Evolutionary conservation across 2,888 invertebrate species (phyloP).

Genomic region (Lucinisca nassula): DNA sequence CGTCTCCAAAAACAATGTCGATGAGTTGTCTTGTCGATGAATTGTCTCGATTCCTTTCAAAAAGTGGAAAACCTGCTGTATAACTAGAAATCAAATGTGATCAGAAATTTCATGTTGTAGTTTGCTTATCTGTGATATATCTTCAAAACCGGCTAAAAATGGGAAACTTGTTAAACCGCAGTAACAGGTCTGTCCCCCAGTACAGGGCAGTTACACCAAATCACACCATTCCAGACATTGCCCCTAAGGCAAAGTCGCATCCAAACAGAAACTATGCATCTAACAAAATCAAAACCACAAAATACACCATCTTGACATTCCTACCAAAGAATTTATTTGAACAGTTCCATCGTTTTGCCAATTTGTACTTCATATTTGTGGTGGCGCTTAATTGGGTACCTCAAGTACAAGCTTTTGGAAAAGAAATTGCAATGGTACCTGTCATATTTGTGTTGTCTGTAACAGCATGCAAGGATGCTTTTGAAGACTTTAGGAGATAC

Average conservation of each 20-base stretch:
- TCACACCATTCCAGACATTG: conserved; percentile 69
- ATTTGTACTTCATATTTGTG: conserved; percentile 99
- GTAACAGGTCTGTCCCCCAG: conserved; percentile 75
- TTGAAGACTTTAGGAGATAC: conserved; percentile 96
- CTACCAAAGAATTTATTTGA: conserved; percentile 98
- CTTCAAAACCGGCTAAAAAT: conserved; percentile 47
- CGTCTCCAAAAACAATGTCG: no score
- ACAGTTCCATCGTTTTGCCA: conserved; percentile 99
- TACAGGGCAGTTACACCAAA: conserved; percentile 79
- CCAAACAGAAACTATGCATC: conserved; percentile 79
- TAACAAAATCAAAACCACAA: conserved; percentile 86
- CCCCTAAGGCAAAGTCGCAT: conserved; percentile 71
- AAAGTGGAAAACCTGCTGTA: no score
- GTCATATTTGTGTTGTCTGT: conserved; percentile 98
- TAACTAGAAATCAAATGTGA: not conserved
- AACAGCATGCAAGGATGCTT: conserved; percentile 97
- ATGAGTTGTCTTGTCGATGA: no score
- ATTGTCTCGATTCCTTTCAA: no score
- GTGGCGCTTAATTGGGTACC: conserved; percentile 99
- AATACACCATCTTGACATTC: conserved; percentile 97
- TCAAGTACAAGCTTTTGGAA: conserved; percentile 95
- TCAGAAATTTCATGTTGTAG: not conserved
- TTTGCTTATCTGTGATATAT: conserved; percentile 11
- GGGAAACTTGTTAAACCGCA: conserved; percentile 77
- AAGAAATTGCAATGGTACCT: conserved; percentile 98